These are phyloP conservation scores for Aphodius granarius DNA, from an alignment of 2,888 invertebrate species.

Conservation along the genomic window DNA sequence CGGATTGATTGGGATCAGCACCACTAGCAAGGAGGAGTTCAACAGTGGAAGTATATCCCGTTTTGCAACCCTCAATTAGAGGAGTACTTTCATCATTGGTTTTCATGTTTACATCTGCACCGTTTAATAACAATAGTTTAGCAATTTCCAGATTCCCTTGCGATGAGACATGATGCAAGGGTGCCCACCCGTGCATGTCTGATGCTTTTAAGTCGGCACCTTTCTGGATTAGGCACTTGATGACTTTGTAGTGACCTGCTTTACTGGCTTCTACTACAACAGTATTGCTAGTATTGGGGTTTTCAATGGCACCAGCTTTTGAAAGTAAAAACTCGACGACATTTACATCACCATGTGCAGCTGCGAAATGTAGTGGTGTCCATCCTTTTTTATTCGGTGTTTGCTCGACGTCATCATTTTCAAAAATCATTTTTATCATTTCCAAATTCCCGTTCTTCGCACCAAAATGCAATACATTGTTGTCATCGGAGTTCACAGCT, in stretches of 20 bases:
- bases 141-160: background rate
- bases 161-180: slow-evolving; percentile 56
- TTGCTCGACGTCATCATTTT: too few species aligned
- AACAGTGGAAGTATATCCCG: background rate
- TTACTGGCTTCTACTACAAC: background rate
- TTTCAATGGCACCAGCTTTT: too few species aligned
- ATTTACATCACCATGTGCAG: background rate
- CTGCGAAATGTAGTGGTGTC: background rate
- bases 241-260: slow-evolving; percentile 72
- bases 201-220: slow-evolving; percentile 75
- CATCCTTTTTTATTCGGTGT: background rate
- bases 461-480: too few species aligned
- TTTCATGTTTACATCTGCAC: background rate
- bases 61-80: background rate
- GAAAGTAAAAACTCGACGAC: too few species aligned
- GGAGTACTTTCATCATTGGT: background rate
- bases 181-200: slow-evolving; percentile 75
- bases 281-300: too few species aligned
- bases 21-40: background rate
- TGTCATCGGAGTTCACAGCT: too few species aligned
- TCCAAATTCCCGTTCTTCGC: too few species aligned
- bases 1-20: background rate
- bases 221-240: slow-evolving; percentile 72
- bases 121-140: background rate
- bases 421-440: too few species aligned